phyloP scores from a whole-genome alignment of 2,797 vertebrate species.

The Pipistrellus kuhlii region DNA sequence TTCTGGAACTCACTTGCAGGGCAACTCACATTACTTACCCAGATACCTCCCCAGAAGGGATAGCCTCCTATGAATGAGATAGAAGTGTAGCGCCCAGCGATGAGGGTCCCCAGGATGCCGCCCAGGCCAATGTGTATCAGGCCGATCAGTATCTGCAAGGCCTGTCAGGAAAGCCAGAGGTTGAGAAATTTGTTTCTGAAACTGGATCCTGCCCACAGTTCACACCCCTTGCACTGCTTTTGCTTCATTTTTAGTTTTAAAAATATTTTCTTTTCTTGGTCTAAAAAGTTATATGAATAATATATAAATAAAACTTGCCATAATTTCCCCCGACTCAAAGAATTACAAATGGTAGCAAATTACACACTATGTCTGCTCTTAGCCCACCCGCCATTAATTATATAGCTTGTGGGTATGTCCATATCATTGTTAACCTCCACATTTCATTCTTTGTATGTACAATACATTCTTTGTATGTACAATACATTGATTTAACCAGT shows the following conservation, averaged over 20 bases:
- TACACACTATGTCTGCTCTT: not conserved
- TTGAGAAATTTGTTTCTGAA: not conserved
- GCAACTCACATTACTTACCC: conserved; percentile 71
- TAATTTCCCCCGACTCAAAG: not conserved
- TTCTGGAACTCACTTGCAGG: not conserved
- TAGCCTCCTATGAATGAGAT: conserved; percentile 80
- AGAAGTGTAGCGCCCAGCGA: rapidly evolving
- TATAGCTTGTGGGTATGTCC: not conserved
- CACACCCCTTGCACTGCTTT: not conserved
- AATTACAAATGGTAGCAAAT: not conserved
- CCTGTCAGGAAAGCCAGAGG: conserved; percentile 68
- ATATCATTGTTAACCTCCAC: not conserved
- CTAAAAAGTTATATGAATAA: not conserved
- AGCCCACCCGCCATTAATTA: not conserved
- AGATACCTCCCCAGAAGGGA: conserved; percentile 84
- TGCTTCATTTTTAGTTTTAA: not conserved
- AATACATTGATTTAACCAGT: not conserved
- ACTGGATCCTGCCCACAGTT: not conserved
- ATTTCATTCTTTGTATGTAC: not conserved
- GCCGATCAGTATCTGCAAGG: conserved; percentile 84
- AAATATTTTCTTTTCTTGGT: not conserved
- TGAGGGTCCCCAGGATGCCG: conserved; percentile 45
- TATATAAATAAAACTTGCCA: not conserved
- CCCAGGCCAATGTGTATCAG: conserved; percentile 83
- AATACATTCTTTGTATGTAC: not conserved